phyloP scores from a whole-genome alignment of 2,797 vertebrate genomes.

The Telmatherina bonti region DNA sequence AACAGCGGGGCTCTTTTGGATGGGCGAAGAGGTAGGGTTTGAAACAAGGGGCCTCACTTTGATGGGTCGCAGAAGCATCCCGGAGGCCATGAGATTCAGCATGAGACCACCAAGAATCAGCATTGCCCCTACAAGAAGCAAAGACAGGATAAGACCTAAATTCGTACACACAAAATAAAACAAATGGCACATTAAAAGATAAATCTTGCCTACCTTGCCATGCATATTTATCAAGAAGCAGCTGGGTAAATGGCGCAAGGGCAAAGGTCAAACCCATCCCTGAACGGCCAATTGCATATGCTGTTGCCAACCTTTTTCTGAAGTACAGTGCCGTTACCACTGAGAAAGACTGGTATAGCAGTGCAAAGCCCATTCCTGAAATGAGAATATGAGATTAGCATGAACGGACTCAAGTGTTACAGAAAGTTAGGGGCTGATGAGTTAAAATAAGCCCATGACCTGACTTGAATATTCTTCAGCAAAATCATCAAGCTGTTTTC shows the following conservation, averaged over 20 bases:
- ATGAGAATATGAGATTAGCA: slow-evolving; percentile 8
- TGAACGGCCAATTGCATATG: slow-evolving; percentile 89
- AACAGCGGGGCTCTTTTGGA: slow-evolving; percentile 68
- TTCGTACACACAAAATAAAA: background rate
- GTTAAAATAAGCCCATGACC: background rate
- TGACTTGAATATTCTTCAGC: background rate
- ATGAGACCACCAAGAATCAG: slow-evolving; percentile 90
- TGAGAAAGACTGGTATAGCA: slow-evolving; percentile 90
- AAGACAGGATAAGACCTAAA: slow-evolving; percentile 24
- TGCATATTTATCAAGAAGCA: slow-evolving; percentile 88
- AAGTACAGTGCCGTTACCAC: slow-evolving; percentile 89
- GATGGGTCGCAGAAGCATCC: slow-evolving; percentile 89
- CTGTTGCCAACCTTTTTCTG: slow-evolving; percentile 86
- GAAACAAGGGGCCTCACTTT: slow-evolving; percentile 58
- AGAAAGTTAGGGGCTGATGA: background rate
- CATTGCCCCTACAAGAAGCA: slow-evolving; percentile 85
- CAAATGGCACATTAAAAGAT: background rate
- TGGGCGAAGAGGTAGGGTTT: slow-evolving; percentile 61
- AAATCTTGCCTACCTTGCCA: slow-evolving; percentile 88
- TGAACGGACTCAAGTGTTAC: background rate
- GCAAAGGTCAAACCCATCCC: slow-evolving; percentile 95
- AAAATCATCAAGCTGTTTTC: slow-evolving; percentile 2
- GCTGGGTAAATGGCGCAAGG: slow-evolving; percentile 90
- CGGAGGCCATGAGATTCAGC: slow-evolving; percentile 92
- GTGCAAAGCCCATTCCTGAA: slow-evolving; percentile 89